Conservation (phyloP, 2,888 invertebrate species). For the Tachina grossa region DNA sequence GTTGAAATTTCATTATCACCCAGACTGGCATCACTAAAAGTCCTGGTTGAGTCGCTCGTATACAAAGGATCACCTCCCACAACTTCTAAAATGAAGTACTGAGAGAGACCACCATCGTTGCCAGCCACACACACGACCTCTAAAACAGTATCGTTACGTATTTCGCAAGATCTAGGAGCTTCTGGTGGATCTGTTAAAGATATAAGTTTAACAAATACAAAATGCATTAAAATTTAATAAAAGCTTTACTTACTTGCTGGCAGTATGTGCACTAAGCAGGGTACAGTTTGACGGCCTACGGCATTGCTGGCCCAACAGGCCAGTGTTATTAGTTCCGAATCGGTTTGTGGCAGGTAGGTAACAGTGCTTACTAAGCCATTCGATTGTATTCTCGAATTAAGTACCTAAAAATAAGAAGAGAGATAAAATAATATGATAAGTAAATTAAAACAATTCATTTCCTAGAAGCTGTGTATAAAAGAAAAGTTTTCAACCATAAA, state of each 20-base stretch:
- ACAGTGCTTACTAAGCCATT: slow-evolving; percentile 85
- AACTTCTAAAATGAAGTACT: slow-evolving; percentile 92
- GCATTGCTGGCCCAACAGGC: slow-evolving; percentile 95
- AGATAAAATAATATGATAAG: not conserved
- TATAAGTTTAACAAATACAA: not conserved
- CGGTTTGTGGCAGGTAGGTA: slow-evolving; percentile 84
- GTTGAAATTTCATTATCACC: slow-evolving; percentile 86
- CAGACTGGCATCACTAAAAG: slow-evolving; percentile 79
- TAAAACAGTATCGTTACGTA: slow-evolving; percentile 87
- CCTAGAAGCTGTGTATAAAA: not conserved
- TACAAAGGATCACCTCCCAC: slow-evolving; percentile 85
- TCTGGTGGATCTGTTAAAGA: slow-evolving; percentile 87
- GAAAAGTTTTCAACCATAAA: not conserved
- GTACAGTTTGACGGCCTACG: slow-evolving; percentile 90
- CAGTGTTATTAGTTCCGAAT: slow-evolving; percentile 90
- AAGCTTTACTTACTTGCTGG: slow-evolving; percentile 88
- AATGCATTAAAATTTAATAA: not conserved
- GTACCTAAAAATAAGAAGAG: slow-evolving; percentile 80
- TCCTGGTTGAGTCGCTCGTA: slow-evolving; percentile 83
- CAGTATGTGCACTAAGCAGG: slow-evolving; percentile 91
- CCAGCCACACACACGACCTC: slow-evolving; percentile 90
- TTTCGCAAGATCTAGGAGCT: slow-evolving; percentile 88
- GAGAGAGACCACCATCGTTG: slow-evolving; percentile 91
- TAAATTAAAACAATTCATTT: not conserved
- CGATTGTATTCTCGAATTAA: slow-evolving; percentile 83